Conservation (phyloP, 2,113 vertebrate species). For the Azemiops feae region DNA sequence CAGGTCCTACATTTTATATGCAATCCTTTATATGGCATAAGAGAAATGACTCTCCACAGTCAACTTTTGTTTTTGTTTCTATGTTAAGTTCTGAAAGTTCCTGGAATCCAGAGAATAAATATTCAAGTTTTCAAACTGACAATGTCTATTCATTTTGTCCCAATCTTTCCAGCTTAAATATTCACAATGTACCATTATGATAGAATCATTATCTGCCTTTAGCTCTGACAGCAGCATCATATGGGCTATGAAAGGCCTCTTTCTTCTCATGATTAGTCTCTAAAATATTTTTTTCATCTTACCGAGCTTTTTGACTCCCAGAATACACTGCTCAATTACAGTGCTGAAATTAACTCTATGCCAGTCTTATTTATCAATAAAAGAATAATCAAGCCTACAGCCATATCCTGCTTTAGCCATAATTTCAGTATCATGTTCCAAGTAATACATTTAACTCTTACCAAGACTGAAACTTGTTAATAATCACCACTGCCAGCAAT, state of each 20-base stretch:
- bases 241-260: slow-evolving; percentile 85
- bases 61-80: slow-evolving; percentile 61
- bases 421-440: slow-evolving; percentile 78
- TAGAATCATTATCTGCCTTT: slow-evolving; percentile 90
- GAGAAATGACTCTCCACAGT: slow-evolving; percentile 58
- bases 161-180: slow-evolving; percentile 84
- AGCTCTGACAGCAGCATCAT: slow-evolving; percentile 88
- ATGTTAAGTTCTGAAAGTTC: slow-evolving; percentile 63
- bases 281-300: slow-evolving; percentile 89
- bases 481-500: slow-evolving; percentile 48
- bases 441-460: slow-evolving; percentile 74
- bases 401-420: slow-evolving; percentile 73
- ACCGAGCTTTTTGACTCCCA: slow-evolving; percentile 82
- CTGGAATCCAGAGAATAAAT: slow-evolving; percentile 75
- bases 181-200: slow-evolving; percentile 92
- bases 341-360: slow-evolving; percentile 86
- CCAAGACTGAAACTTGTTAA: slow-evolving; percentile 58
- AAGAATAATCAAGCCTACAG: slow-evolving; percentile 77
- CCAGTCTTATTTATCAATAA: slow-evolving; percentile 80
- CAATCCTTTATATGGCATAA: slow-evolving; percentile 41
- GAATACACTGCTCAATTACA: slow-evolving; percentile 86
- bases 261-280: slow-evolving; percentile 91
- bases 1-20: slow-evolving; percentile 45
- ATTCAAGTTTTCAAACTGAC: slow-evolving; percentile 77
- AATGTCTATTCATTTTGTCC: slow-evolving; percentile 80